phyloP scores from a whole-genome alignment of 2,888 invertebrate genomes.

The Lottia gigantea region DNA sequence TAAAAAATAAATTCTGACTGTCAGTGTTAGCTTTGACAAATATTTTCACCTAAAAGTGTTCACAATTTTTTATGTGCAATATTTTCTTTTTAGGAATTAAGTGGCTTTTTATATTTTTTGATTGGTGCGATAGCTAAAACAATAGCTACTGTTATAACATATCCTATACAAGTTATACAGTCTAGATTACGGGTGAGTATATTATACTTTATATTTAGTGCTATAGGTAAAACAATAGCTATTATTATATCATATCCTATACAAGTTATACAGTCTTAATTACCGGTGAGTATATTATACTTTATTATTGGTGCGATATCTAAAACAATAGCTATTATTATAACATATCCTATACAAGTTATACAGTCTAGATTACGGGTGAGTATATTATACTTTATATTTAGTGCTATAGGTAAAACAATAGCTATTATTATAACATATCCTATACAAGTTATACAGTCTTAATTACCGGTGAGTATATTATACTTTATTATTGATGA shows the following conservation, averaged over 20 bases:
- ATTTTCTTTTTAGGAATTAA: constrained; percentile 57
- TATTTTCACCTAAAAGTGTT: neutral
- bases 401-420: constrained; percentile 88
- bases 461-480: constrained; percentile 75
- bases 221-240: constrained; percentile 85
- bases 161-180: constrained; percentile 89
- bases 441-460: constrained; percentile 87
- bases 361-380: constrained; percentile 82
- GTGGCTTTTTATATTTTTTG: constrained; percentile 75
- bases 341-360: constrained; percentile 91
- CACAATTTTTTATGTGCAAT: neutral
- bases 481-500: constrained; percentile 83
- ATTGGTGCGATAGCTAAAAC: constrained; percentile 89
- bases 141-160: constrained; percentile 87
- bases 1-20: too few relatives aligned
- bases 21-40: too few relatives aligned
- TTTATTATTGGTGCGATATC: constrained; percentile 84
- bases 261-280: constrained; percentile 85
- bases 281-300: constrained; percentile 74
- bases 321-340: constrained; percentile 84
- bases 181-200: constrained; percentile 76
- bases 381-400: constrained; percentile 74
- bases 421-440: constrained; percentile 89
- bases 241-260: constrained; percentile 90
- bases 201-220: too few relatives aligned